phyloP scores from a whole-genome alignment of 2,113 vertebrate genomes.

The Vimba vimba region DNA sequence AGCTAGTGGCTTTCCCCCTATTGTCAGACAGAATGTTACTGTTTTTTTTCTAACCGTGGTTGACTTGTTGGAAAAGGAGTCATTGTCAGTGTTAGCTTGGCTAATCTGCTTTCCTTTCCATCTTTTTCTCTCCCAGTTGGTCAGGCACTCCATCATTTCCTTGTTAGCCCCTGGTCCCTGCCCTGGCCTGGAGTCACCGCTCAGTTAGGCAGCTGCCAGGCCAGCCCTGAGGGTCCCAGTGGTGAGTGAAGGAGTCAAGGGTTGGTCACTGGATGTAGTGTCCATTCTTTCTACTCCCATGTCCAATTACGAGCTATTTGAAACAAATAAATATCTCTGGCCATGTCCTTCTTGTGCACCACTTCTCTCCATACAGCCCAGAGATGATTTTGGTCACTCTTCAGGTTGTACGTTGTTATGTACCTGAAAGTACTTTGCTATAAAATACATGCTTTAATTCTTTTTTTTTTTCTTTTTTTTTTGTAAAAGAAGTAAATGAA shows the following conservation, averaged over 20 bases:
- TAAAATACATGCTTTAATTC: not conserved
- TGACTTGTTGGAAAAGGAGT: slow-evolving; percentile 1
- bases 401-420: not conserved
- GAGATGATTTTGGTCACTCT: slow-evolving; percentile 58
- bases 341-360: slow-evolving; percentile 55
- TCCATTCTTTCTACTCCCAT: slow-evolving; percentile 57
- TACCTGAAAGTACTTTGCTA: not conserved
- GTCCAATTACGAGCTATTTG: slow-evolving; percentile 75
- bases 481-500: not conserved
- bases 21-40: slow-evolving; percentile 34
- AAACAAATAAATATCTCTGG: slow-evolving; percentile 66
- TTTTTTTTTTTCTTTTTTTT: not conserved
- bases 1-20: slow-evolving; percentile 52
- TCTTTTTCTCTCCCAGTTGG: slow-evolving; percentile 16
- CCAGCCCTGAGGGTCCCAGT: slow-evolving; percentile 73
- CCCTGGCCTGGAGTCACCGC: slow-evolving; percentile 69
- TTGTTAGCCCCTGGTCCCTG: slow-evolving; percentile 70
- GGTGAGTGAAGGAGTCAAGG: slow-evolving; percentile 76
- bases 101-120: slow-evolving; percentile 24
- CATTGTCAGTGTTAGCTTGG: not conserved
- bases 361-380: slow-evolving; percentile 54
- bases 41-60: slow-evolving; percentile 8
- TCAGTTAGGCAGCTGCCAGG: slow-evolving; percentile 69
- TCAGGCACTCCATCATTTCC: slow-evolving; percentile 52
- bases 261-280: slow-evolving; percentile 69